A percentile compares a stretch with the other conserved stretches of the same genome.
phyloP scores from a whole-genome alignment of 2,113 vertebrate species.

The zebrafish (Danio rerio) region DNA sequence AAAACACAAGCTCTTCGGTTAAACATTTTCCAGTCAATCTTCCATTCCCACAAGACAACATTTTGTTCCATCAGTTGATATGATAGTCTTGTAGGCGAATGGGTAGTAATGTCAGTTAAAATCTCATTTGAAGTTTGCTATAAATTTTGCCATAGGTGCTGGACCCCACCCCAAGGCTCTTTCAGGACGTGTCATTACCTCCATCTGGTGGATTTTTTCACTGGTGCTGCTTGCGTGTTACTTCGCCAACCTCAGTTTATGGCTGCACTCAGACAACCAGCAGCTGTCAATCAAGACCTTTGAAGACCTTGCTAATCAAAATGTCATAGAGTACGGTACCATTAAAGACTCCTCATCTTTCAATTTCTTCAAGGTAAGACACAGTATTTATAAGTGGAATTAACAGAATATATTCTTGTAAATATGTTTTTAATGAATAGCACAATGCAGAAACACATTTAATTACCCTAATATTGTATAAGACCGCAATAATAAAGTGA shows the following conservation, averaged over 20 bases:
- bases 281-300: constrained; percentile 79
- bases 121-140: background rate
- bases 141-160: constrained; percentile 71
- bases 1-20: too few species aligned
- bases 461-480: too few species aligned
- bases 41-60: too few species aligned
- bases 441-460: too few species aligned
- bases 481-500: too few species aligned
- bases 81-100: too few species aligned
- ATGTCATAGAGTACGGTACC: constrained; percentile 83
- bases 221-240: constrained; percentile 84
- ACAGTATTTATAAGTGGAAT: too few species aligned
- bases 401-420: too few species aligned
- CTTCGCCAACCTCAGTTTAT: constrained; percentile 78
- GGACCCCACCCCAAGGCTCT: constrained; percentile 83
- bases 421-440: too few species aligned
- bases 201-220: constrained; percentile 90
- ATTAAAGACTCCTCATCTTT: constrained; percentile 81
- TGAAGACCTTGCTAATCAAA: constrained; percentile 87
- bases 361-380: constrained; percentile 83
- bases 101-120: too few species aligned
- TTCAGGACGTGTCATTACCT: constrained; percentile 79
- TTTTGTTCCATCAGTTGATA: too few species aligned
- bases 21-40: too few species aligned
- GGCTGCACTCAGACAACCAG: constrained; percentile 69